A percentile compares a stretch with the other conserved stretches of the same genome.
These are phyloP conservation scores for Hemithea aestivaria DNA, from an alignment of 2,888 invertebrate genomes.

Conservation along the genomic window DNA sequence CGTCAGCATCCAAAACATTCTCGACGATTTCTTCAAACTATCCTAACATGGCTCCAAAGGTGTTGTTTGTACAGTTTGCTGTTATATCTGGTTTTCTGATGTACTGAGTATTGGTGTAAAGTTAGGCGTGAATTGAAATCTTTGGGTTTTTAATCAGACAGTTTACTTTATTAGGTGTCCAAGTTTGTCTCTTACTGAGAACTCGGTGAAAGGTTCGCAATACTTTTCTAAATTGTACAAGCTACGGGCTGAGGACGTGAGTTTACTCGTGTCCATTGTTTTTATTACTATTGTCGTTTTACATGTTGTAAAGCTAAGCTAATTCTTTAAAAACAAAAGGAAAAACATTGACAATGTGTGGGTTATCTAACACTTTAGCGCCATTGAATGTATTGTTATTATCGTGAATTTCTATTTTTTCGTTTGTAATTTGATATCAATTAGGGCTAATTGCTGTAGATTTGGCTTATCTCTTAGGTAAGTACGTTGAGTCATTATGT, in stretches of 20 bases:
- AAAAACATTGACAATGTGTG: constrained; percentile 5
- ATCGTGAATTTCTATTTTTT: constrained; percentile 18
- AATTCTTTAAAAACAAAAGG: too few species aligned
- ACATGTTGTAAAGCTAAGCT: too few species aligned
- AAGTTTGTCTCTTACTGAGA: constrained; percentile 2
- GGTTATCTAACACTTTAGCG: constrained; percentile 16
- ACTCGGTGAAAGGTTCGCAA: constrained; percentile 4
- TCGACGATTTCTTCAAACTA: constrained; percentile 15
- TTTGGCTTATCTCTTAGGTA: constrained; percentile 30
- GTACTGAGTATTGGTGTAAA: too few species aligned
- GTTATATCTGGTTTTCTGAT: constrained; percentile 8
- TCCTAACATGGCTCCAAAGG: constrained; percentile 3
- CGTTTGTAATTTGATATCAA: constrained; percentile 29
- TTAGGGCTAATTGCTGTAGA: constrained; percentile 39
- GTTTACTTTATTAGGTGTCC: too few species aligned
- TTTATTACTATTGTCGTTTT: background rate
- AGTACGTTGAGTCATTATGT: constrained; percentile 1
- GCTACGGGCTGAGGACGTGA: constrained; percentile 5
- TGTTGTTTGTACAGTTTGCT: constrained; percentile 16
- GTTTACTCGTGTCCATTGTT: constrained; percentile 2
- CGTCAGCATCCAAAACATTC: constrained; percentile 10
- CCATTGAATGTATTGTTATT: constrained; percentile 16
- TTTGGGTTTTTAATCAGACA: too few species aligned
- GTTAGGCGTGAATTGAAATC: too few species aligned
- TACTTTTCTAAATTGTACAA: constrained; percentile 5